Percentiles rank a stretch among this genome's conserved stretches.
Evolutionary conservation across 1,140 invertebrate genomes (phyloP).

Genomic region (Dendrolimus punctatus): DNA sequence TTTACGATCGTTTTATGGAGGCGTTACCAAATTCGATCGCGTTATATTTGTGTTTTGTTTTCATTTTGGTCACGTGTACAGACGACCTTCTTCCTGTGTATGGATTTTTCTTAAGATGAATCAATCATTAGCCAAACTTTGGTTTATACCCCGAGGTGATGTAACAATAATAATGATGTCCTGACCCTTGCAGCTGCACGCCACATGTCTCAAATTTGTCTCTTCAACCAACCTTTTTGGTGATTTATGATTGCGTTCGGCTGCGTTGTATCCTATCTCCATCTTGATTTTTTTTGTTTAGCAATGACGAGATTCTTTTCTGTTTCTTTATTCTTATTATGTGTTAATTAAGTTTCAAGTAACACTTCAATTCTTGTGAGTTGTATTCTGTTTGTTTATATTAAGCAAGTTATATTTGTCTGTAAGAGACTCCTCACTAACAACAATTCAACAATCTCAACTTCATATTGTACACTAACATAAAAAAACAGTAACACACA

Average conservation of each 20-base stretch:
- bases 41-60: conserved; percentile 42
- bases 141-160: background rate
- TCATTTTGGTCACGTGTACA: conserved; percentile 47
- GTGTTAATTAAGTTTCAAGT: background rate
- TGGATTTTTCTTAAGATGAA: background rate
- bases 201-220: conserved; percentile 49
- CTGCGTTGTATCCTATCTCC: no score
- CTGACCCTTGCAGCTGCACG: conserved; percentile 37
- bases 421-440: background rate
- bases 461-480: background rate
- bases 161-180: background rate
- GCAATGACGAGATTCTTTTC: background rate
- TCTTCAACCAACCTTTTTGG: conserved; percentile 32
- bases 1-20: conserved; percentile 34
- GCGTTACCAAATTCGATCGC: conserved; percentile 39
- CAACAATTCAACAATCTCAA: no score
- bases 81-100: conserved; percentile 11
- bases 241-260: conserved; percentile 32
- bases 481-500: no score
- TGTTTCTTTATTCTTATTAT: background rate
- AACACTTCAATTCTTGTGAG: conserved; percentile 4
- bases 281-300: background rate
- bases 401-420: no score
- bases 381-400: conserved; percentile 4
- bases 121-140: background rate